phyloP scores from a whole-genome alignment of 2,797 vertebrate genomes.

The Centropyge bicolor region DNA sequence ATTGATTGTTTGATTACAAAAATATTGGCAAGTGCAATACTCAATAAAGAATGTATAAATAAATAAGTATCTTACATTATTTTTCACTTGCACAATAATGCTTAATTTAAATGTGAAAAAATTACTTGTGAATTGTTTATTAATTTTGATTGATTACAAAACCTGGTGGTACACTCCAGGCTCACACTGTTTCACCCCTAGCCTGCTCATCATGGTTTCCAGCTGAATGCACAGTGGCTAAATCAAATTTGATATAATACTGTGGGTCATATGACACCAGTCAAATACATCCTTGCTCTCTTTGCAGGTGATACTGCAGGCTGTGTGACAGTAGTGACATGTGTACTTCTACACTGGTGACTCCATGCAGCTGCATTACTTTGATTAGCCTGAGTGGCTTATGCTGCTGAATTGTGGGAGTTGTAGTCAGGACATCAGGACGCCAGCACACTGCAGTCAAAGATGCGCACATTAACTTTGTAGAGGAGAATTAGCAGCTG shows the following conservation, averaged over 20 bases:
- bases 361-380: conserved; percentile 33
- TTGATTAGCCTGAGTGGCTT: conserved; percentile 15
- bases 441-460: conserved; percentile 59
- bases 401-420: conserved; percentile 75
- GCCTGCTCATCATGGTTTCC: not conserved
- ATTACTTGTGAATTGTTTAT: not conserved
- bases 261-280: not conserved
- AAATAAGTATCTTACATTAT: not conserved
- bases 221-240: not conserved
- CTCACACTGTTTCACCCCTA: not conserved
- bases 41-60: not conserved
- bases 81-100: not conserved
- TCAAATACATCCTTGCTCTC: not conserved
- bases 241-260: not conserved
- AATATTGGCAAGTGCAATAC: too few relatives aligned
- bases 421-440: conserved; percentile 69
- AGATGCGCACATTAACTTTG: conserved; percentile 60
- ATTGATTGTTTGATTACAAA: not conserved
- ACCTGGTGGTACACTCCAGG: not conserved
- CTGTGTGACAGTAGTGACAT: not conserved
- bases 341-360: not conserved
- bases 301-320: not conserved
- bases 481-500: not conserved
- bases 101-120: not conserved
- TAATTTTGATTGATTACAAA: not conserved